Evolutionary conservation across 1,140 invertebrate genomes (phyloP).

Genomic region (Teleopsis dalmanni): DNA sequence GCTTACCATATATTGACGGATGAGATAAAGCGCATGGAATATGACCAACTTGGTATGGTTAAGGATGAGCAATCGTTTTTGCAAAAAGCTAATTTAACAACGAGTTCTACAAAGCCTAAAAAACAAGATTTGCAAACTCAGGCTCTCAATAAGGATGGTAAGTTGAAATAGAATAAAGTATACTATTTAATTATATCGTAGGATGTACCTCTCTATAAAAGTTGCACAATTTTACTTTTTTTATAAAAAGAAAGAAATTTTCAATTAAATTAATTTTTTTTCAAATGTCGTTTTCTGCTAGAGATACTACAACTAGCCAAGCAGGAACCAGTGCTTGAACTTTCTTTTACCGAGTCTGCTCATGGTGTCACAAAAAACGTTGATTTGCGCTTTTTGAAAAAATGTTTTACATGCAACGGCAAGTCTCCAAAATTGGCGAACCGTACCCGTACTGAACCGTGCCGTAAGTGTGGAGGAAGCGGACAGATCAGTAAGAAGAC

Average conservation of each 20-base stretch:
- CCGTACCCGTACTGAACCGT: conserved; percentile 27
- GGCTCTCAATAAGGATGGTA: not conserved
- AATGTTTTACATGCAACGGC: conserved; percentile 33
- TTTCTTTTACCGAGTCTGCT: conserved; percentile 28
- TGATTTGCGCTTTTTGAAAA: conserved; percentile 25
- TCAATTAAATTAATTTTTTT: not conserved
- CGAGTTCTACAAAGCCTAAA: no score
- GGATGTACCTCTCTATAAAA: no score
- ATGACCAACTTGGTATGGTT: conserved; percentile 51
- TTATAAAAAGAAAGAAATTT: not conserved
- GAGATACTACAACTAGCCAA: conserved; percentile 22
- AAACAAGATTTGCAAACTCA: no score
- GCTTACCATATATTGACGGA: conserved; percentile 79
- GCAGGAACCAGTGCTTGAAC: conserved; percentile 18
- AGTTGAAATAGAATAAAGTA: not conserved
- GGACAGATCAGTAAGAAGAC: conserved; percentile 28
- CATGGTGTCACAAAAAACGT: conserved; percentile 33
- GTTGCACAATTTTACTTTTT: no score
- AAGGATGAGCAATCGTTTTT: conserved; percentile 29
- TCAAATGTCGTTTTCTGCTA: conserved; percentile 3
- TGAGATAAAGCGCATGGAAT: conserved; percentile 65
- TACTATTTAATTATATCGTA: not conserved
- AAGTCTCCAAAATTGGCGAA: conserved; percentile 28
- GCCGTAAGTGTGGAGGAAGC: conserved; percentile 33
- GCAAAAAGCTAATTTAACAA: conserved; percentile 7